Base-by-base conservation (phyloP, 1,140 invertebrate species). In the Caenorhabditis tropicalis region DNA sequence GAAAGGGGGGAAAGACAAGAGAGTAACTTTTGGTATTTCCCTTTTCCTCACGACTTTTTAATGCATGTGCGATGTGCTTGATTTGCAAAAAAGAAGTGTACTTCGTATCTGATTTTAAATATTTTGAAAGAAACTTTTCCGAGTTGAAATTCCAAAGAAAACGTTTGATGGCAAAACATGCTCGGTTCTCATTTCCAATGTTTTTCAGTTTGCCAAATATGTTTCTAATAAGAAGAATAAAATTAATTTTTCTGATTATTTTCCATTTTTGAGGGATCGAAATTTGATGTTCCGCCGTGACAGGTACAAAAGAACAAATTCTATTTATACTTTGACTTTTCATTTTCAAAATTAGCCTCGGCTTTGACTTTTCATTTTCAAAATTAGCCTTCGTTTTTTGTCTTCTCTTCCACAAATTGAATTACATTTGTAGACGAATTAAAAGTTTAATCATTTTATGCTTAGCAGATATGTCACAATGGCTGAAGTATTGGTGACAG, bases 1-100 rank as follows among this genome's bases (percentile, higher is more conserved):
- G n/a, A 16, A 65, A 65, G 10, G 36, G 31, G 10, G 15, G 29
- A 15, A 16, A 65, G 58, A 65, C 58, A 65, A 65, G 36, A 65
- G 58, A 65, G 58, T 33, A 33, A 65, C 58, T 65, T 65, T 65
- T 65, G 29, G 58, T 4, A 65, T 33, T 65, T 43, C 39, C 31
- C 31, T 56, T 27, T 27, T 56, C 53, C 7, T 56, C 53, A 56
- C 53, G 21, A 27, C 10, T 65, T 65, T 65, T 65, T 65, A 19
- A 65, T 65, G 58, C 58, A 19, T 65, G 10, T n/a, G 29, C 36
- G 29, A 2, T 56, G 53, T 51, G 49, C 21, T 51, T 51, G 49
- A 51, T 27, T 56, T 56, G 53, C 53, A 56, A 56, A 2, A n/a
- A 56, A 27, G 24, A 27, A 27, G 53, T 56, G 53, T 56, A 56